Base-by-base conservation (phyloP, 2,113 vertebrate species). In the Porphyrio hochstetteri region DNA sequence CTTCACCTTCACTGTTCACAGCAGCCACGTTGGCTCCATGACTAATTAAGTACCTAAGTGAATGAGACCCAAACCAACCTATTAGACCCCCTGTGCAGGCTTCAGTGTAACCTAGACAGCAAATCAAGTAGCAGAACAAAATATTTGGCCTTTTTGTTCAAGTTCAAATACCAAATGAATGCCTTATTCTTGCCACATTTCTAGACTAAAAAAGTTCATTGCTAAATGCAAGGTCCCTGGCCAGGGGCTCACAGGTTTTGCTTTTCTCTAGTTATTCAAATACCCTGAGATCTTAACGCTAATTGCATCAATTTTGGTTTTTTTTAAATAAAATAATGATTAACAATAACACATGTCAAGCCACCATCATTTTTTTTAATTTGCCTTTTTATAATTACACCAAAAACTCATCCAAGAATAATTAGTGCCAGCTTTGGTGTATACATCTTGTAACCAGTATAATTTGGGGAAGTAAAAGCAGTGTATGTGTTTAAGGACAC, bases 1-100 rank as follows among this genome's bases (percentile, higher is more conserved):
- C 98, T 46, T 99, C 99, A 1, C 99, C 99, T 48, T 99, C 99
- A 18, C 98, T 99, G 97, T 99, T 99, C 81, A 99, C 99, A 15
- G 98, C 97, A 70, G 98, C 98, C 74, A 99, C 98, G 19, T 98
- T 98, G 2, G 99, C 99, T 10, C 99, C 99, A 0, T 97, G 96
- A 93, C 98, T 97, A 82, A 99, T 92, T 89, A 99, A 98, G 97
- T 98, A 99, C 94, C 99, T 99, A 70, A 13, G 4, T 38, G 85
- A 89, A 80, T 4, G 56, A 97, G 83, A 95, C 1, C 46, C 74
- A 92, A 9, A 29, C 11, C 59, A 36, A 28, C 1, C 2, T 1
- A 2, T 92, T 24, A 96, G 50, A 70, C 71, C 52, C 38, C 1
- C 1, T 5, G 59, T 6, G 53, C 65, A 42, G 59, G 44, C 59